These are phyloP conservation scores for Falco novaeseelandiae DNA, from an alignment of 2,797 vertebrate species.

Conservation along the genomic window DNA sequence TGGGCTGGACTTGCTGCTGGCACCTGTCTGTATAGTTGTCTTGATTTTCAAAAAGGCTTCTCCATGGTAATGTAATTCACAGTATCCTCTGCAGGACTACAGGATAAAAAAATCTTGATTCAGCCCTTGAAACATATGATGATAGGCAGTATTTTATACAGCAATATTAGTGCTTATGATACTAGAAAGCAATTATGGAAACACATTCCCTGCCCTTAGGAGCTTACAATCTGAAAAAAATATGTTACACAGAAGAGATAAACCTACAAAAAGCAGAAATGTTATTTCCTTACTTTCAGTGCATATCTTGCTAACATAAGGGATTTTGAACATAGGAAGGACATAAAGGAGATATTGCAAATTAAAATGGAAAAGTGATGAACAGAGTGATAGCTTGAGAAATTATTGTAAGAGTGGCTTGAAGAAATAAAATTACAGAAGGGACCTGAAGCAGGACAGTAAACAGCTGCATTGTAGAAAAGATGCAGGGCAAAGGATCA, in stretches of 20 bases:
- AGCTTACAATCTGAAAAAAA: conserved; percentile 3
- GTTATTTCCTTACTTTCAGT: not conserved
- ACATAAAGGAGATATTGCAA: not conserved
- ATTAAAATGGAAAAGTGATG: not conserved
- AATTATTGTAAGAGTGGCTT: not conserved
- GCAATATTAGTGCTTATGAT: not conserved
- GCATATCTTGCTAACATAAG: not conserved
- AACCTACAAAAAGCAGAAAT: not conserved
- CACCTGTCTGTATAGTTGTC: not conserved
- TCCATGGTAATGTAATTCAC: not conserved
- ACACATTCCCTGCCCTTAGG: not conserved
- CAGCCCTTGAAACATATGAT: not conserved
- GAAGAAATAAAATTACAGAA: not conserved
- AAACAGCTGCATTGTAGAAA: not conserved
- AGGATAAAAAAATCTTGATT: not conserved
- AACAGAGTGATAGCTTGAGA: not conserved
- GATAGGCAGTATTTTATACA: not conserved
- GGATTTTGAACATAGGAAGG: not conserved
- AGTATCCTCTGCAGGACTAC: not conserved
- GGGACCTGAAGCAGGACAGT: not conserved
- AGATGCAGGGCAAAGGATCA: not conserved
- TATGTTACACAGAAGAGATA: not conserved
- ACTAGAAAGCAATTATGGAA: not conserved
- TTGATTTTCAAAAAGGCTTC: not conserved
- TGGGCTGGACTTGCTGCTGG: not conserved